Base-by-base conservation (phyloP, 2,888 invertebrate species). In the Drosophila trichaetosa region DNA sequence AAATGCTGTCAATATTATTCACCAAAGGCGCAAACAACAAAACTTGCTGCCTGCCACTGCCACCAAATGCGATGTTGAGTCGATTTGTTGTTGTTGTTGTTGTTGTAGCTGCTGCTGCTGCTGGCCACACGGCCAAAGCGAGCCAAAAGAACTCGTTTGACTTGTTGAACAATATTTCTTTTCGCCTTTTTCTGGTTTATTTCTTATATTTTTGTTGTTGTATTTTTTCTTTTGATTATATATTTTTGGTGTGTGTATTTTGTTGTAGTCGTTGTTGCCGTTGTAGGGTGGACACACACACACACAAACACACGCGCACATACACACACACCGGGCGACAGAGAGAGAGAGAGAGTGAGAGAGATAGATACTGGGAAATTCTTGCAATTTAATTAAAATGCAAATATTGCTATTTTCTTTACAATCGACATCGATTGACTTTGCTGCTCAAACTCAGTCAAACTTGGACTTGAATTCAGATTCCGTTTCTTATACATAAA, bases 81-180 rank as follows among this genome's bases (percentile, higher is more conserved):
- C 66, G 76, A 79, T 59, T 76, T 76, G 83, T 70, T 87, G 85
- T 75, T 84, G 76, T 61, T 76, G 72, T 27, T 68, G 77, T 1
- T 62, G 75, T 4, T 61, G 63, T 7, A 31, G 61, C 1, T 61
- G 64, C 6, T 53, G 82, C 59, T 80, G 84, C 67, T 84, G 76
- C 79, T 76, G 78, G 83, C 83, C 89, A 83, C 86, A 90, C 90
- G 88, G 86, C 87, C 90, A 85, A 90, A 89, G 90, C 91, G 89
- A 91, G 84, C 87, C 91, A 91, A 86, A 89, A 93, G 92, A 92
- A 92, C 92, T 91, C 92, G 92, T 92, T 92, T 92, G 92, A 92
- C 91, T 92, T 91, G 92, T 92, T 92, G 92, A 88, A 87, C 82
- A 92, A 91, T 92, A 92, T 92, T 91, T 90, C 92, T 92, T 92